These are phyloP conservation scores for Gopherus flavomarginatus DNA, from an alignment of 2,113 vertebrate genomes.

Conservation along the genomic window DNA sequence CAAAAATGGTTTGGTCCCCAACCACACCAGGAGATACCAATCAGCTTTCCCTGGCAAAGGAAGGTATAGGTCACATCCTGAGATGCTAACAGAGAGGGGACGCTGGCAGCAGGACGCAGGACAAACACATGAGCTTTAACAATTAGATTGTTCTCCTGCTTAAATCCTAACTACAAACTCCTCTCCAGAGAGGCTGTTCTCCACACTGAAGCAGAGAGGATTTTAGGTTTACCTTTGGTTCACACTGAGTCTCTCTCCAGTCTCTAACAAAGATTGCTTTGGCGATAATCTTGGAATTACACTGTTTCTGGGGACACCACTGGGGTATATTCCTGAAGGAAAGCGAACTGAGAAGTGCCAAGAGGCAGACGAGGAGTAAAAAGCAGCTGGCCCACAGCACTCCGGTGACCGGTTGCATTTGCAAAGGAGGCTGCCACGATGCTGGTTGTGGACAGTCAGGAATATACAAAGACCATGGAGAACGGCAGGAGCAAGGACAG, in stretches of 20 bases:
- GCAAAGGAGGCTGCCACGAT: neutral
- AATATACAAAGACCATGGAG: rapidly evolving
- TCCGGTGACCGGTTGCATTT: neutral
- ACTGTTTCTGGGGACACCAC: neutral
- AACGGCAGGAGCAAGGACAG: neutral
- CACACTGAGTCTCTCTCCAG: neutral
- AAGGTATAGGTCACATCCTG: neutral
- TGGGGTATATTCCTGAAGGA: neutral
- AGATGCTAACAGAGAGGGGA: neutral
- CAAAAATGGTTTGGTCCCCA: neutral
- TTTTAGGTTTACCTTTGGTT: neutral
- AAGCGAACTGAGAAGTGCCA: neutral
- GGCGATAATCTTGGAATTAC: neutral
- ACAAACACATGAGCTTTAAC: neutral
- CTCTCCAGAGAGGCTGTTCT: neutral
- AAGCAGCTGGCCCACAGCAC: neutral
- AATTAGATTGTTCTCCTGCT: neutral
- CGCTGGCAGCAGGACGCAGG: neutral
- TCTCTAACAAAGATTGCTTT: neutral
- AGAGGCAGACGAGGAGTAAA: neutral
- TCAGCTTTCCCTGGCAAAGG: neutral
- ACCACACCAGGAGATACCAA: neutral
- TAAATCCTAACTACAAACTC: neutral
- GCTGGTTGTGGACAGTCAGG: neutral
- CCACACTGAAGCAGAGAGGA: neutral